A percentile compares a stretch with the other conserved stretches of the same genome.
Conservation (phyloP, 2,888 invertebrate species). For the Eupelmus urozonus region DNA sequence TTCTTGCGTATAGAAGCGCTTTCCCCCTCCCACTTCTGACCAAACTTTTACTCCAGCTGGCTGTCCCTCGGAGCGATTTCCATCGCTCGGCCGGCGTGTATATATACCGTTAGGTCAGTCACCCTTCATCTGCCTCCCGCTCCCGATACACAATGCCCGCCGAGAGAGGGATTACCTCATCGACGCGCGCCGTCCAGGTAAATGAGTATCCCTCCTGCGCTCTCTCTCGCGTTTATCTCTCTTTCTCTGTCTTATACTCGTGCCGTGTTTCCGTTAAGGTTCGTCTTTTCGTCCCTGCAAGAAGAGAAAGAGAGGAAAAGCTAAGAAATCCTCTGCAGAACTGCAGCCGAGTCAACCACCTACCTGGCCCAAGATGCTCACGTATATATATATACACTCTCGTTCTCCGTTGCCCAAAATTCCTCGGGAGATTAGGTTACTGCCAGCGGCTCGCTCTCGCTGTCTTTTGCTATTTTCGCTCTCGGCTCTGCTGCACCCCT, state of each 20-base stretch:
- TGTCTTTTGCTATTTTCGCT: constrained; percentile 27
- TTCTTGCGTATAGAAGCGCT: background rate
- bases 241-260: background rate
- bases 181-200: constrained; percentile 33
- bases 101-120: constrained; percentile 58
- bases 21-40: background rate
- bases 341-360: constrained; percentile 19
- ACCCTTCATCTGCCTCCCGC: constrained; percentile 42
- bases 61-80: constrained; percentile 20
- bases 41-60: constrained; percentile 19
- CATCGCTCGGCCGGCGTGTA: constrained; percentile 14
- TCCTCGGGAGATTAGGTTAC: constrained; percentile 64
- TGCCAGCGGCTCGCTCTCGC: constrained; percentile 9
- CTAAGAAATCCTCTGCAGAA: background rate
- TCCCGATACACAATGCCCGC: background rate
- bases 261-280: background rate
- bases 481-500: too few species aligned
- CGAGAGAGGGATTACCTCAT: constrained; percentile 54
- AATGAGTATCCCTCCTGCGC: constrained; percentile 10
- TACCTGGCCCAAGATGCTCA: constrained; percentile 9
- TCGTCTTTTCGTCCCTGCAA: background rate
- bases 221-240: background rate
- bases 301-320: background rate
- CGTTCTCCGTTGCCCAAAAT: constrained; percentile 50
- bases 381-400: background rate